phyloP scores from a whole-genome alignment of 2,113 vertebrate species.

The Pyxicephalus adspersus region DNA sequence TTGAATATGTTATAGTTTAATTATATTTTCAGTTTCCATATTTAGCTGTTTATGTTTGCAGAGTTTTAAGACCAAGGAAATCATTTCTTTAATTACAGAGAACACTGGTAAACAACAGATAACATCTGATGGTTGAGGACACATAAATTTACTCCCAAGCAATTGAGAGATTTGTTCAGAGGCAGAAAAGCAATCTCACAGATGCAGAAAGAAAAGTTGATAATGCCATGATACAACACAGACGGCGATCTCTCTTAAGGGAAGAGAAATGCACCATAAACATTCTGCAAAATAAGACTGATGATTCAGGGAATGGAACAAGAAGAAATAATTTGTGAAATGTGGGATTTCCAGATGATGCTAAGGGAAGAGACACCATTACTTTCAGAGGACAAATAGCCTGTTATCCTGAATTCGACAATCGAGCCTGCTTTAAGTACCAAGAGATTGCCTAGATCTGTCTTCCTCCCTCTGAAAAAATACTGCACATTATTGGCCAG shows the following conservation, averaged over 20 bases:
- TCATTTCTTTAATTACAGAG: slow-evolving; percentile 15
- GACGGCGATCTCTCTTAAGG: slow-evolving; percentile 31
- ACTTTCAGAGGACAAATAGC: slow-evolving; percentile 32
- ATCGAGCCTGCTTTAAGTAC: slow-evolving; percentile 30
- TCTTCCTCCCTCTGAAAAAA: slow-evolving; percentile 14
- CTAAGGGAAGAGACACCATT: slow-evolving; percentile 33
- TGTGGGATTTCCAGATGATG: slow-evolving; percentile 31
- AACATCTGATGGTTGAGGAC: slow-evolving; percentile 13
- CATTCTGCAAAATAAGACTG: slow-evolving; percentile 44
- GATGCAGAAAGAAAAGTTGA: slow-evolving; percentile 47
- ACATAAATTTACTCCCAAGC: slow-evolving; percentile 32
- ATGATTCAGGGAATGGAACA: slow-evolving; percentile 35
- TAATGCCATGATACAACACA: slow-evolving; percentile 43
- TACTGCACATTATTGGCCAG: slow-evolving; percentile 19
- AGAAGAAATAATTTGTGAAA: slow-evolving; percentile 45
- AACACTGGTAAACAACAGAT: slow-evolving; percentile 25
- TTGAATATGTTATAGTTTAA: too few relatives aligned
- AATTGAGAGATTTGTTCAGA: slow-evolving; percentile 39
- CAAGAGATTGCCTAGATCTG: slow-evolving; percentile 39
- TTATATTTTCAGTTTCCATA: background rate
- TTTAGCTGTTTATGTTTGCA: background rate
- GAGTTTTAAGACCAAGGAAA: background rate
- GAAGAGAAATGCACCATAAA: slow-evolving; percentile 45
- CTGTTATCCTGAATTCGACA: slow-evolving; percentile 39
- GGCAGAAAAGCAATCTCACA: slow-evolving; percentile 35